Evolutionary conservation across 2,113 vertebrate genomes (phyloP).

Genomic region (Aramus guarauna): DNA sequence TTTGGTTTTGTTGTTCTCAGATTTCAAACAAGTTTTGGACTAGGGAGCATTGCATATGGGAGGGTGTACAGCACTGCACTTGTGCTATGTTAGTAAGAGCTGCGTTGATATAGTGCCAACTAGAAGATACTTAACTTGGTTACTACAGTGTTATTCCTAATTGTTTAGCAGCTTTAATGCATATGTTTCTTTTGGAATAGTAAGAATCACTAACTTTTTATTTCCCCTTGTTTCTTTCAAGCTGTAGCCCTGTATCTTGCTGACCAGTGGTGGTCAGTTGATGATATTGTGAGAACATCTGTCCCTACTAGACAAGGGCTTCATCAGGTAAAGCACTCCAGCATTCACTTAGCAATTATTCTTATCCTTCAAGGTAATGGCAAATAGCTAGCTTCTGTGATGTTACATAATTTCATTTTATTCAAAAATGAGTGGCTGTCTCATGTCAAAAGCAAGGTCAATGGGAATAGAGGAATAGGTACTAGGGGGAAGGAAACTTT

Average conservation of each 20-base stretch:
- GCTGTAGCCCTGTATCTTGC: conserved; percentile 86
- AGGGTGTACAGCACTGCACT: not conserved
- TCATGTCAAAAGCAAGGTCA: not conserved
- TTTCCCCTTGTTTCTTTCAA: conserved; percentile 46
- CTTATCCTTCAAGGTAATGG: not conserved
- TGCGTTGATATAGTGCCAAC: not conserved
- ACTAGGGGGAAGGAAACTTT: not conserved
- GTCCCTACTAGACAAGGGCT: conserved; percentile 77
- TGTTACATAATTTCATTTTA: not conserved
- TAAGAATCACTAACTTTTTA: conserved; percentile 14
- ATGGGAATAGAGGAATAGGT: not conserved
- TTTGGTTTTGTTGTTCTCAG: not conserved
- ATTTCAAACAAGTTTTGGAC: not conserved
- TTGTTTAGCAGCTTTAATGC: not conserved
- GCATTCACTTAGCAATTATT: not conserved
- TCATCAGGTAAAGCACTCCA: conserved; percentile 72
- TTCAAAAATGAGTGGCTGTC: not conserved
- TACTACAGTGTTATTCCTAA: not conserved
- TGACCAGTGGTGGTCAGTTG: conserved; percentile 85
- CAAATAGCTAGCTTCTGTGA: not conserved
- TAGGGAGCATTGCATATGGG: not conserved
- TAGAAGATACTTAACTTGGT: not conserved
- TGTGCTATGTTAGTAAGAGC: not conserved
- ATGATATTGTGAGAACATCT: conserved; percentile 85
- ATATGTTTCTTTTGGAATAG: not conserved